Percentiles rank a stretch among this genome's conserved stretches.
Conservation (phyloP, 2,888 invertebrate genomes). For the Fragum sueziense region DNA sequence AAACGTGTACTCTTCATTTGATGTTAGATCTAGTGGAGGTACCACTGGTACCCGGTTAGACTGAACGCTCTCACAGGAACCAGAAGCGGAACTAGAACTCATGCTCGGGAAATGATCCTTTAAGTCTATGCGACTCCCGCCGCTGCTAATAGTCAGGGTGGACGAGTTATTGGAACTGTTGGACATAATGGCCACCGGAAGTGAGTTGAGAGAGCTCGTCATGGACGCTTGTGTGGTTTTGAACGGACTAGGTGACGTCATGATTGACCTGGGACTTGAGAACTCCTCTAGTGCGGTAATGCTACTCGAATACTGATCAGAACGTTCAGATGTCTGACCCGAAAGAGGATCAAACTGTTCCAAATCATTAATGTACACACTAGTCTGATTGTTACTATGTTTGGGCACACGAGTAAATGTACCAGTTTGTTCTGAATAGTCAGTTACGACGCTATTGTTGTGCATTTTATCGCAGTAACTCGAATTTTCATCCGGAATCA, state of each 20-base stretch:
- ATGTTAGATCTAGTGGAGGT: not conserved
- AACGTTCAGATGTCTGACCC: not conserved
- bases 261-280: constrained; percentile 23
- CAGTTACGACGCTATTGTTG: not conserved
- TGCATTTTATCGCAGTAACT: not conserved
- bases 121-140: constrained; percentile 40
- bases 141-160: constrained; percentile 34
- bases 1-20: constrained; percentile 30
- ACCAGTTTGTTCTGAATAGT: not conserved
- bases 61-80: constrained; percentile 41
- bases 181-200: constrained; percentile 7
- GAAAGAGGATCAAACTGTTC: constrained; percentile 5
- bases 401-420: not conserved
- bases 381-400: not conserved
- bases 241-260: constrained; percentile 49
- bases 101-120: constrained; percentile 53
- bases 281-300: not conserved
- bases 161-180: constrained; percentile 32
- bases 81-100: constrained; percentile 39
- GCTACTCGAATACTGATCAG: constrained; percentile 2
- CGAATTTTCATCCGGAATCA: not conserved
- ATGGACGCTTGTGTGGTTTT: constrained; percentile 15
- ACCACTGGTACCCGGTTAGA: not conserved
- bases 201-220: constrained; percentile 26
- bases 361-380: not conserved